These are phyloP conservation scores for Saccopteryx bilineata DNA, from an alignment of 2,113 vertebrate genomes.

Conservation along the genomic window DNA sequence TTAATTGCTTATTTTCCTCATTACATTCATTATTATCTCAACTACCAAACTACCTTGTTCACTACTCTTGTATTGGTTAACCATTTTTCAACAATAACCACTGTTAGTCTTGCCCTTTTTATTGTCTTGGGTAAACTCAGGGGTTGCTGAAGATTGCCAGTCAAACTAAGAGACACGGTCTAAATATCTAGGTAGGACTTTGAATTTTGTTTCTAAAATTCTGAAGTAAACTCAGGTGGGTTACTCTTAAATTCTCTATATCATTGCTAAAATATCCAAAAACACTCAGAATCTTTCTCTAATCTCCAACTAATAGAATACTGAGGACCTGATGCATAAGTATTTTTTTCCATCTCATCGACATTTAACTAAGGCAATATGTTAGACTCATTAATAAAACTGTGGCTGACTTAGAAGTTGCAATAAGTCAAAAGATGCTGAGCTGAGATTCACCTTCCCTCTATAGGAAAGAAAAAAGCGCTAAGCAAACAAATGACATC, in stretches of 20 bases:
- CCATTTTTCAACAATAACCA: not conserved
- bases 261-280: conserved; percentile 18
- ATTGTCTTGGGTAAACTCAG: not conserved
- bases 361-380: conserved; percentile 27
- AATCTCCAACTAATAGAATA: not conserved
- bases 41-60: not conserved
- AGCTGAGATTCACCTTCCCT: conserved; percentile 37
- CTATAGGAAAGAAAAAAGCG: not conserved
- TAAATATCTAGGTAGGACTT: not conserved
- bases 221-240: not conserved
- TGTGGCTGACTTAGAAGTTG: conserved; percentile 18
- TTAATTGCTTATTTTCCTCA: conserved; percentile 37
- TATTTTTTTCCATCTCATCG: conserved; percentile 11
- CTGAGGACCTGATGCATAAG: not conserved
- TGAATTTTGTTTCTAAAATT: not conserved
- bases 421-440: conserved; percentile 61
- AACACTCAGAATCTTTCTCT: conserved; percentile 30
- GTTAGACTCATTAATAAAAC: conserved; percentile 62
- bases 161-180: not conserved
- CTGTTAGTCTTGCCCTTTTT: not conserved
- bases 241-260: conserved; percentile 12
- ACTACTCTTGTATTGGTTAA: not conserved
- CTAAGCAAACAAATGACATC: conserved; percentile 34
- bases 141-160: not conserved
- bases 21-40: not conserved